A percentile compares a stretch with the other conserved stretches of the same genome.
phyloP scores from a whole-genome alignment of 2,797 vertebrate genomes.

The Percopsis omiscomaycus region DNA sequence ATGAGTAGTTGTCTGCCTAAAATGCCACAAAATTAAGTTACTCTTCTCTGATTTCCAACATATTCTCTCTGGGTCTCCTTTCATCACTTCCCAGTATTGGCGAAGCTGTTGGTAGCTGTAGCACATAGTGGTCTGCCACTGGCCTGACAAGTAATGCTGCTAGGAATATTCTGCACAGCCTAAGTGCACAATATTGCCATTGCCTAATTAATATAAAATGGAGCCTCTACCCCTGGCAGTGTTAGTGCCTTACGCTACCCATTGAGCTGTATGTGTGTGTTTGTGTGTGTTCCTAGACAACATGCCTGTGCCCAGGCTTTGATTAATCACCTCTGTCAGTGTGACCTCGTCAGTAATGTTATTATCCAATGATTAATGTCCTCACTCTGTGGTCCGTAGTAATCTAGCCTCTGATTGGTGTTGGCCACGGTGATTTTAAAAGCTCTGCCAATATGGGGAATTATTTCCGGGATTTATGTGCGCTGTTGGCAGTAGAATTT shows the following conservation, averaged over 20 bases:
- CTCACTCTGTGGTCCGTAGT: background rate
- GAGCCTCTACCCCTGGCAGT: background rate
- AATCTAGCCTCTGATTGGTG: background rate
- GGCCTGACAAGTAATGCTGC: too few relatives aligned
- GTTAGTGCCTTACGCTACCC: constrained; percentile 13
- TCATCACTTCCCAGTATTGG: too few relatives aligned
- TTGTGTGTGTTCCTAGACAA: constrained; percentile 1
- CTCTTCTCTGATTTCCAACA: background rate
- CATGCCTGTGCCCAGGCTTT: background rate
- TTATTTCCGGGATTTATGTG: background rate
- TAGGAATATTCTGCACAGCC: too few relatives aligned
- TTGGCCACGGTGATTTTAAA: background rate
- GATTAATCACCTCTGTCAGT: constrained; percentile 8
- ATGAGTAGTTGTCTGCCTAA: constrained; percentile 7
- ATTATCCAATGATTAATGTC: constrained; percentile 5
- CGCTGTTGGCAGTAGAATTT: too few relatives aligned
- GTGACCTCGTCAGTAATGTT: background rate
- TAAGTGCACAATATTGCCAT: background rate
- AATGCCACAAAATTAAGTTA: background rate
- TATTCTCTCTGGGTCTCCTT: background rate
- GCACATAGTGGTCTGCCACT: background rate
- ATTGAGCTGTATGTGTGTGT: constrained; percentile 12
- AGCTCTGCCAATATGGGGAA: constrained; percentile 15
- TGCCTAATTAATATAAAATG: background rate
- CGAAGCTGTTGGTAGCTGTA: background rate